phyloP scores from a whole-genome alignment of 1,140 invertebrate species.

The Drosophila santomea region DNA sequence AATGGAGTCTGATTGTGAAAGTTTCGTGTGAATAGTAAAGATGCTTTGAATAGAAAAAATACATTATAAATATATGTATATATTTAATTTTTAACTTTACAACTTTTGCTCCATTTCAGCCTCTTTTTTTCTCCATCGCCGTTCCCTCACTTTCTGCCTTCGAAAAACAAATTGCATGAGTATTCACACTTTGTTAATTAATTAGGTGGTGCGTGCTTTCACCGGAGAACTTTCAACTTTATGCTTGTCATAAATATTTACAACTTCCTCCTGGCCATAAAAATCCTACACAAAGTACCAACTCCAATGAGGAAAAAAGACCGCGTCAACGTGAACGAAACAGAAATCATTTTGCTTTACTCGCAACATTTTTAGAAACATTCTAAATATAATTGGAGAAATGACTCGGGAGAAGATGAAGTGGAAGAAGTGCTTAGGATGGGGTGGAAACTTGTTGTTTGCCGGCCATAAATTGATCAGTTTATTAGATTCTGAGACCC shows the following conservation, averaged over 20 bases:
- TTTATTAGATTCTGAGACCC: conserved; percentile 54
- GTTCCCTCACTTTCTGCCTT: background rate
- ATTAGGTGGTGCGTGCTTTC: conserved; percentile 64
- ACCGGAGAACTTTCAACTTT: conserved; percentile 61
- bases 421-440: conserved; percentile 2
- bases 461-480: conserved; percentile 58
- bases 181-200: conserved; percentile 78
- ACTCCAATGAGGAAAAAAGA: conserved; percentile 14
- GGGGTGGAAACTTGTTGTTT: conserved; percentile 56
- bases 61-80: too few species aligned
- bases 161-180: conserved; percentile 47
- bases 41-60: background rate
- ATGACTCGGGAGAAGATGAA: conserved; percentile 3
- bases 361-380: conserved; percentile 56
- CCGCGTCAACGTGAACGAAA: conserved; percentile 43
- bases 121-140: too few species aligned
- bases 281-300: conserved; percentile 49
- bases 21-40: background rate
- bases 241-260: conserved; percentile 72
- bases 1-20: conserved; percentile 3
- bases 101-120: background rate
- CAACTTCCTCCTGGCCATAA: conserved; percentile 75
- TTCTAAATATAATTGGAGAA: conserved; percentile 60
- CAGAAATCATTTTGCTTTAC: conserved; percentile 47
- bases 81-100: too few species aligned